These are phyloP conservation scores for Tuberolachnus salignus DNA, from an alignment of 2,888 invertebrate species.

Conservation along the genomic window DNA sequence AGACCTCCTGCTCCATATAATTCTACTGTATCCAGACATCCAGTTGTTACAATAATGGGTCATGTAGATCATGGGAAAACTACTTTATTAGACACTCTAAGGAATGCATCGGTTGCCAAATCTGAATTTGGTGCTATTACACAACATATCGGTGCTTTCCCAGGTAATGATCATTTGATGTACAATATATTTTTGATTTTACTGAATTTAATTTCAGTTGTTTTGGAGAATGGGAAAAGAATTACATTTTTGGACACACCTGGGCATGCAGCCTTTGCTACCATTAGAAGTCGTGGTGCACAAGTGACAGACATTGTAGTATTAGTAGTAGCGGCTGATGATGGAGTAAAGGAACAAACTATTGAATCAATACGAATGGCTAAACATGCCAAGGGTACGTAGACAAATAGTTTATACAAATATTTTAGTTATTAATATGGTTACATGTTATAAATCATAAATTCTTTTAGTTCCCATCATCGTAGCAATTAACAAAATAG, in stretches of 20 bases:
- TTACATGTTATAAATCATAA: not conserved
- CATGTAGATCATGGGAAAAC: conserved; percentile 99
- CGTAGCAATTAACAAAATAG: conserved; percentile 98
- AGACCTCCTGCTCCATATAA: conserved; percentile 72
- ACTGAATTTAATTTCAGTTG: conserved; percentile 65
- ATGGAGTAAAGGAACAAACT: conserved; percentile 98
- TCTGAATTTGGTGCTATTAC: conserved; percentile 98
- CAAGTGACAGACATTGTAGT: conserved; percentile 91
- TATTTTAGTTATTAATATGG: conserved; percentile 11
- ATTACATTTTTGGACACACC: conserved; percentile 98
- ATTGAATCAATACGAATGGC: conserved; percentile 89
- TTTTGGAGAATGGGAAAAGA: conserved; percentile 71
- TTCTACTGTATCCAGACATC: conserved; percentile 76
- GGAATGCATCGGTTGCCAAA: conserved; percentile 84
- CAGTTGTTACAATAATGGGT: conserved; percentile 98
- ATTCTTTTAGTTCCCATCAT: conserved; percentile 82
- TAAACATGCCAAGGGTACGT: conserved; percentile 72
- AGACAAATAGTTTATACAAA: not conserved
- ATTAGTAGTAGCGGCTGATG: conserved; percentile 96
- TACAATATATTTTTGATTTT: not conserved
- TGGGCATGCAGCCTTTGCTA: conserved; percentile 95
- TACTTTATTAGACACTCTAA: conserved; percentile 85
- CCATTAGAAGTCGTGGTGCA: conserved; percentile 95
- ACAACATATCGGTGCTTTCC: conserved; percentile 98
- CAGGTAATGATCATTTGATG: conserved; percentile 65